Base-by-base conservation (phyloP, 2,113 vertebrate genomes). In the Python bivittatus region DNA sequence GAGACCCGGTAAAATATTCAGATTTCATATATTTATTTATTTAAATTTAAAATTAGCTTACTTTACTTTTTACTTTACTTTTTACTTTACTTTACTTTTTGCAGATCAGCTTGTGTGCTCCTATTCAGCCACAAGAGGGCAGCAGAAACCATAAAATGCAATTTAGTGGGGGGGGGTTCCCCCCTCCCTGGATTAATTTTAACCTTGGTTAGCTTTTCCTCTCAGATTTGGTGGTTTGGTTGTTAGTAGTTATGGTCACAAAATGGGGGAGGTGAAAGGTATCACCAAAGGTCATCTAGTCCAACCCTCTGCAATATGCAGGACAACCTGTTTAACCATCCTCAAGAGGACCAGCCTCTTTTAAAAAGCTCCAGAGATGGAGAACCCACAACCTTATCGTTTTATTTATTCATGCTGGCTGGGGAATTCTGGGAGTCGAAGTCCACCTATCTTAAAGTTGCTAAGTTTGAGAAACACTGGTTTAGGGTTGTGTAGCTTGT, bases 171-270 rank as follows among this genome's bases (percentile, higher is more conserved):
- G 17, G 17, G 33, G 17, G 33, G 33, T 33, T n/a, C 7, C 11
- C 48, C 5, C n/a, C n/a, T n/a, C 68, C 0, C n/a, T 33, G n/a
- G n/a, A 38, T 72, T 33, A 5, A 1, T 72, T 33, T 72, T 72
- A 33, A 72, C n/a, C 64, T 33, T n/a, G 64, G 13, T 29, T 6
- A 6, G 64, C 64, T 68, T 68, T n/a, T n/a, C n/a, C n/a, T 6
- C 12, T 72, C 64, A 33, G 13, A 33, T 0, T 1, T 1, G 64
- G 1, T 12, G 5, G 4, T 13, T n/a, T 48, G 0, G 4, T 29
- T 68, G n/a, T n/a, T 2, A 10, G 27, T 4, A 10, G 27, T 11
- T 10, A 29, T 4, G 27, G 27, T 11, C 27, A 29, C 29, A 10
- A 10, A 10, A 29, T 3, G 27, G 61, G 4, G 61, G 61, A n/a